Conservation (phyloP, 2,888 invertebrate genomes). For the Stenodera caucasica region DNA sequence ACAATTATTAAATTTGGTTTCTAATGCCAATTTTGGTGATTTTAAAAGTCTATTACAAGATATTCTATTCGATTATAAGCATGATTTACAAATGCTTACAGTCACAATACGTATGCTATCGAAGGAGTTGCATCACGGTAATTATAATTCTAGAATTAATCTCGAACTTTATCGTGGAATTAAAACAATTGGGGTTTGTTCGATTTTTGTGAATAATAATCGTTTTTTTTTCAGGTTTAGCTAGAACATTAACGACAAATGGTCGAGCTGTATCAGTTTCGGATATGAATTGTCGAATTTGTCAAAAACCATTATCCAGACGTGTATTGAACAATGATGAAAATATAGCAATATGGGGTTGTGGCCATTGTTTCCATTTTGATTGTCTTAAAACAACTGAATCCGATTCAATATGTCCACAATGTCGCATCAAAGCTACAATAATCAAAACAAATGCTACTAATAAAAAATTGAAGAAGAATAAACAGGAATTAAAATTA, state of each 20-base stretch:
- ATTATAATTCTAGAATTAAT: conserved; percentile 25
- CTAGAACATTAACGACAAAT: conserved; percentile 45
- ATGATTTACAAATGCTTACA: conserved; percentile 72
- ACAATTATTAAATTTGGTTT: conserved; percentile 63
- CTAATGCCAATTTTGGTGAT: conserved; percentile 64
- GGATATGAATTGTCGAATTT: conserved; percentile 47
- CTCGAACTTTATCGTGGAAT: no score
- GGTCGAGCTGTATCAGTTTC: conserved; percentile 49
- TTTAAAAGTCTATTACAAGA: conserved; percentile 64
- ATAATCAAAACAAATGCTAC: conserved; percentile 31
- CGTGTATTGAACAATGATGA: conserved; percentile 39
- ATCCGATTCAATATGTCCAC: conserved; percentile 45
- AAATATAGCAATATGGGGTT: conserved; percentile 49
- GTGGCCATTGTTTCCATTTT: conserved; percentile 52
- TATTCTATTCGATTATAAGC: conserved; percentile 75
- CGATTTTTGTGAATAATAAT: conserved; percentile 4
- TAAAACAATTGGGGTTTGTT: no score
- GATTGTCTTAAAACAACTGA: conserved; percentile 40
- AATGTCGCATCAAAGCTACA: conserved; percentile 45
- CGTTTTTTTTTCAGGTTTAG: conserved; percentile 48
- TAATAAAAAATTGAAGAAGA: conserved; percentile 27
- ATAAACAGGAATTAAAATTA: conserved; percentile 20
- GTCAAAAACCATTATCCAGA: conserved; percentile 46
- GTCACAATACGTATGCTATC: conserved; percentile 69
- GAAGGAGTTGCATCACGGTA: conserved; percentile 66